Base-by-base conservation (phyloP, 2,888 invertebrate genomes). In the Eristalis arbustorum region DNA sequence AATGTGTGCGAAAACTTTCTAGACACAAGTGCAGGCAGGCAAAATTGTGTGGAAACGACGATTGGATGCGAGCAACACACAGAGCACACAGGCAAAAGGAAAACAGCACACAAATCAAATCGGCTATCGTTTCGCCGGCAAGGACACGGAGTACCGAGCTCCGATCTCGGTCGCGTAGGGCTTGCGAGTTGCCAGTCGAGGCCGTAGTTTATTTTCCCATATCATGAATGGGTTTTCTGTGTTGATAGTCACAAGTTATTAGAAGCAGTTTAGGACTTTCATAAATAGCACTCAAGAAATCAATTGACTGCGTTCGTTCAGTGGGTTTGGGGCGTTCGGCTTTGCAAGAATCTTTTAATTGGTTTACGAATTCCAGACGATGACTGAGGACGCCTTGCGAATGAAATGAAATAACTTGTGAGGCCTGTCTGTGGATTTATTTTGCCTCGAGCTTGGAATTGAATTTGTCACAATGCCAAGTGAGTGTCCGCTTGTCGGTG, bases 11-110 rank as follows among this genome's bases (percentile, higher is more conserved):
- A 68, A 31, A 81, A 81, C 63, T 81, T 81, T 69, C 74, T 74
- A 81, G 80, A 81, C 80, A 81, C 68, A 66, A 80, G 74, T 74
- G 68, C 80, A 80, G 25, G 77, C n/a, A 63, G 37, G 62, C 28
- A 40, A 73, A 63, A 28, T 31, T 31, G 37, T 31, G 18, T 11
- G 31, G 31, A 63, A 10, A 14, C n/a, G n/a, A n/a, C 18, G 11
- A 63, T 1, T 31, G n/a, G 18, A 4, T 10, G 40, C 37, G 37
- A 23, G n/a, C 22, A 28, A 22, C 8, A 22, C 31, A 18, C 31
- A 34, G 22, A 34, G 5, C 28, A 31, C 11, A 62, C 4, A 31
- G 6, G 3, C 14, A 1, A 25, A 25, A 1, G 25, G 25, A 25
- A 74, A 56, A 18, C 22, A 59, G 31, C 31, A 10, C 31, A 31